phyloP scores from a whole-genome alignment of 2,888 invertebrate genomes.

The Hyalella azteca region DNA sequence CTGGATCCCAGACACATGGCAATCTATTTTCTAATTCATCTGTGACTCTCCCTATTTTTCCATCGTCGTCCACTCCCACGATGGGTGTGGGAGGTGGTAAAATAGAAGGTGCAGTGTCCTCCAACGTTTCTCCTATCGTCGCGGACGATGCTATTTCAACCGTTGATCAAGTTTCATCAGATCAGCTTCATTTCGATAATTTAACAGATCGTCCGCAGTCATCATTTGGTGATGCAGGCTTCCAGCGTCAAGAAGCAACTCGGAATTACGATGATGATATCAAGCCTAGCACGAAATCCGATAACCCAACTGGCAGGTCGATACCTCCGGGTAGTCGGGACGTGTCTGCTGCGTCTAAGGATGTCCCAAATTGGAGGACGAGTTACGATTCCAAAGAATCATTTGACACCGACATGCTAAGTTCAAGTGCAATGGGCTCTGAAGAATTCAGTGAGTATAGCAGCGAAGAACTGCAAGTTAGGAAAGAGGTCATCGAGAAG shows the following conservation, averaged over 20 bases:
- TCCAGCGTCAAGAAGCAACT: too few relatives aligned
- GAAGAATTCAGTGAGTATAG: neutral
- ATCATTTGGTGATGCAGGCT: too few relatives aligned
- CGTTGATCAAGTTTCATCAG: conserved; percentile 3
- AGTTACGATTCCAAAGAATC: too few relatives aligned
- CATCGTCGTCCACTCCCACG: conserved; percentile 31
- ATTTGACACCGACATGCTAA: neutral
- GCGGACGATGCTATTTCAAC: conserved; percentile 3
- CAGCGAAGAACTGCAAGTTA: neutral
- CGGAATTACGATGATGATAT: neutral
- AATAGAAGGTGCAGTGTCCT: neutral
- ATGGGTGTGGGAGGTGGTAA: neutral
- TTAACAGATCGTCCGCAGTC: neutral
- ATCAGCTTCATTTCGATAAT: neutral
- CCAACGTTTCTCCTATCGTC: conserved; percentile 9
- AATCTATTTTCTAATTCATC: conserved; percentile 6
- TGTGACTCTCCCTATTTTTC: conserved; percentile 5
- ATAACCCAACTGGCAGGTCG: neutral
- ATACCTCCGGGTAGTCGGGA: too few relatives aligned
- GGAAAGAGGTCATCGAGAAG: neutral
- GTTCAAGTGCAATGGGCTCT: neutral
- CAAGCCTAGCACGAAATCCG: neutral
- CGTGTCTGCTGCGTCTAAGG: too few relatives aligned
- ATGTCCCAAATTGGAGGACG: too few relatives aligned
- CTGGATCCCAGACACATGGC: neutral